Conservation (phyloP, 2,888 invertebrate species). For the Myopa testacea region DNA sequence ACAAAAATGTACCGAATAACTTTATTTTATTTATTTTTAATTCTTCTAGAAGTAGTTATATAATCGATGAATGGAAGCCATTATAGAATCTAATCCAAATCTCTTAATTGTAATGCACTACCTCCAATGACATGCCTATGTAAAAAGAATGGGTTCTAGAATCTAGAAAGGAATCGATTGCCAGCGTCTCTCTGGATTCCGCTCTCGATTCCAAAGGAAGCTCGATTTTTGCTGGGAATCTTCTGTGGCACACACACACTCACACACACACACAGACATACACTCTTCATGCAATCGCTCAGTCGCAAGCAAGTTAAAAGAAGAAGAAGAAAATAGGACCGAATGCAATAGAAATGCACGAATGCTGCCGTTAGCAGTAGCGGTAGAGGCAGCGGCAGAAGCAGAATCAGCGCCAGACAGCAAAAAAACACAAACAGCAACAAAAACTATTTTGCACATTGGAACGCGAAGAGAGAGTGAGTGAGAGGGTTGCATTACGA, state of each 20-base stretch:
- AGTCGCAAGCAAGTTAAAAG: not conserved
- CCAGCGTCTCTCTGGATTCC: no score
- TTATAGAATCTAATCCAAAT: no score
- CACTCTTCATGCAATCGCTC: not conserved
- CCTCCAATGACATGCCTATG: no score
- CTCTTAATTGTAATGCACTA: no score
- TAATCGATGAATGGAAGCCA: no score
- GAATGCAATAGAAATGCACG: slow-evolving; percentile 10
- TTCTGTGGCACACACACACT: not conserved
- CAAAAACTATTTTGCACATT: not conserved
- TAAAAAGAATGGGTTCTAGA: no score
- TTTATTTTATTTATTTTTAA: no score
- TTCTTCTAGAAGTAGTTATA: no score
- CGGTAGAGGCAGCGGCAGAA: not conserved
- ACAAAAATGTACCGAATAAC: no score
- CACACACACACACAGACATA: not conserved
- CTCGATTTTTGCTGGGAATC: no score
- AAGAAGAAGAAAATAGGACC: not conserved
- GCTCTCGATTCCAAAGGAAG: no score
- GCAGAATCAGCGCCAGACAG: not conserved
- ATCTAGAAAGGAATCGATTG: no score
- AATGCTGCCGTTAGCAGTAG: not conserved
- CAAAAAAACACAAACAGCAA: not conserved
- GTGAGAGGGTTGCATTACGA: not conserved
- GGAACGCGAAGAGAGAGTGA: not conserved